phyloP scores from a whole-genome alignment of 2,113 vertebrate genomes.

The Semnornis frantzii region DNA sequence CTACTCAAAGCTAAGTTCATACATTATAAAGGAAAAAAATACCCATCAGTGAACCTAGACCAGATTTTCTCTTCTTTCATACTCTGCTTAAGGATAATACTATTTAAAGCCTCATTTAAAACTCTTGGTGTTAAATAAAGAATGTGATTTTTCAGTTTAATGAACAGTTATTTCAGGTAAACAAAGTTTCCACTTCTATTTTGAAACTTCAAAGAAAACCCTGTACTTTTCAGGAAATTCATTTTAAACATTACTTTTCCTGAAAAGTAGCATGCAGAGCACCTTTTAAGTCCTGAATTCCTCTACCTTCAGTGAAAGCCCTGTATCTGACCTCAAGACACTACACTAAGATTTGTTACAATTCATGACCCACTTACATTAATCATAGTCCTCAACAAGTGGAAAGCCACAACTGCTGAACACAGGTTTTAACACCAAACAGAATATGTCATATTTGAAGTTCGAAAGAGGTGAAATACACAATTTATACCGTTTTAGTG shows the following conservation, averaged over 20 bases:
- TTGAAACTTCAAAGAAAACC: not conserved
- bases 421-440: not conserved
- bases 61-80: not conserved
- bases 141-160: not conserved
- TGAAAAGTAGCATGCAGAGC: not conserved
- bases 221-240: not conserved
- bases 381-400: not conserved
- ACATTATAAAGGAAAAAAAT: not conserved
- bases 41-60: not conserved
- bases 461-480: not conserved
- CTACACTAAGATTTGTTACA: not conserved
- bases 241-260: not conserved
- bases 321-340: not conserved
- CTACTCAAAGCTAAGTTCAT: not conserved
- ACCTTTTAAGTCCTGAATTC: not conserved
- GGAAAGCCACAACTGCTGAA: not conserved
- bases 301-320: not conserved
- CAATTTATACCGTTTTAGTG: not conserved
- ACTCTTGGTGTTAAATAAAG: not conserved
- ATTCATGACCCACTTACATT: not conserved
- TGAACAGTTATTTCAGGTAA: not conserved
- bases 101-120: not conserved
- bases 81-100: not conserved
- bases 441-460: not conserved
- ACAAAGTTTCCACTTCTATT: not conserved